phyloP scores from a whole-genome alignment of 2,113 vertebrate genomes.

The Passerina amoena region DNA sequence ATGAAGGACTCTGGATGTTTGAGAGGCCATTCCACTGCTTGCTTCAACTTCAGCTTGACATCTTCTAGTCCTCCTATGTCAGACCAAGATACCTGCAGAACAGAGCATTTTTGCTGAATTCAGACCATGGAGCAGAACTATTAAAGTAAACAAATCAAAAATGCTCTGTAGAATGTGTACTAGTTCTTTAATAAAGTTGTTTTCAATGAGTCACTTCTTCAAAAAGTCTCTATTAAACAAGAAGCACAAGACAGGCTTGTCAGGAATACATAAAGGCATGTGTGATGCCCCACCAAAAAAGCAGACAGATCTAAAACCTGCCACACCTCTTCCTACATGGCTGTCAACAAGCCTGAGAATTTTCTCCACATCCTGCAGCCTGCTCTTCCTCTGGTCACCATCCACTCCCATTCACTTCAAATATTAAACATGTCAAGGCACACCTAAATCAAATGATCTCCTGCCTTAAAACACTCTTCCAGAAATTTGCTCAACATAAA shows the following conservation, averaged over 20 bases:
- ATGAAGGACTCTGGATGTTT: slow-evolving; percentile 89
- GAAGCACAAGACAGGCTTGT: not conserved
- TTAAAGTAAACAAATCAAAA: not conserved
- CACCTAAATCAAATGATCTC: not conserved
- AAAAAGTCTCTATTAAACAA: not conserved
- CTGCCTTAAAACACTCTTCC: not conserved
- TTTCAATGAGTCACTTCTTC: not conserved
- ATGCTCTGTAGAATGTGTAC: fast-evolving
- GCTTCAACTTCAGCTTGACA: slow-evolving; percentile 92
- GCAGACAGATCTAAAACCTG: not conserved
- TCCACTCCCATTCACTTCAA: not conserved
- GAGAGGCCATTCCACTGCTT: slow-evolving; percentile 96
- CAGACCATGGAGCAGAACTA: not conserved
- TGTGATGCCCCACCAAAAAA: not conserved
- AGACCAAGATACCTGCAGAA: slow-evolving; percentile 89
- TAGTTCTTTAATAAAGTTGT: not conserved
- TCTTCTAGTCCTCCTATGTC: slow-evolving; percentile 94
- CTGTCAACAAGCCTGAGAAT: not conserved
- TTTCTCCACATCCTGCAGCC: not conserved
- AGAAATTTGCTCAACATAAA: not conserved
- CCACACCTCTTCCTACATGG: not conserved
- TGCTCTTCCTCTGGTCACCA: not conserved
- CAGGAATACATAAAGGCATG: not conserved
- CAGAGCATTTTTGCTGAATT: not conserved
- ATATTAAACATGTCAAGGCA: slow-evolving; percentile 15